Evolutionary conservation across 2,888 invertebrate species (phyloP).

Genomic region (Aleiodes alternator): DNA sequence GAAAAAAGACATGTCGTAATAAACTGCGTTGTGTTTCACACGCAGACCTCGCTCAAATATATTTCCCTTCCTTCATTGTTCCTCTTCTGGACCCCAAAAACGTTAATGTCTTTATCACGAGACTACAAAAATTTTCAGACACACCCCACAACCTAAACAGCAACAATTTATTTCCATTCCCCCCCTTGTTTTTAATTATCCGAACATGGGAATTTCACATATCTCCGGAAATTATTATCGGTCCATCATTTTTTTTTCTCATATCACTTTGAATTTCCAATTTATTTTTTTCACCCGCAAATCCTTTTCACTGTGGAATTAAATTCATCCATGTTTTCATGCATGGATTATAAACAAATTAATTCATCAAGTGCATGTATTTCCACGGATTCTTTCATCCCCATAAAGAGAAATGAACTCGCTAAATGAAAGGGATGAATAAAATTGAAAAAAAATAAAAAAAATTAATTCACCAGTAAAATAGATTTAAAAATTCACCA

Average conservation of each 20-base stretch:
- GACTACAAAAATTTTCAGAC: constrained; percentile 48
- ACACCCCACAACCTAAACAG: constrained; percentile 38
- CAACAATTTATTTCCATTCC: constrained; percentile 53
- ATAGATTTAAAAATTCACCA: too few species aligned
- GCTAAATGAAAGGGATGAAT: too few species aligned
- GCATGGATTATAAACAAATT: background rate
- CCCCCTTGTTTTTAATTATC: constrained; percentile 54
- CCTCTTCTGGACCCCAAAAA: constrained; percentile 46
- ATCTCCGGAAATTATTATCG: constrained; percentile 44
- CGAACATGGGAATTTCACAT: constrained; percentile 56
- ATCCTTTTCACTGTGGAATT: too few species aligned
- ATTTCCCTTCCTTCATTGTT: constrained; percentile 48
- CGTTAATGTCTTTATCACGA: constrained; percentile 70
- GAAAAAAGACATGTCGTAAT: constrained; percentile 3
- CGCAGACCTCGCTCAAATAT: constrained; percentile 52
- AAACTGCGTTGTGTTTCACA: constrained; percentile 63
- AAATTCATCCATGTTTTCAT: too few species aligned
- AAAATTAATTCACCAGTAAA: too few species aligned
- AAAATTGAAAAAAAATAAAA: too few species aligned
- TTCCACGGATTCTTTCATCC: too few species aligned
- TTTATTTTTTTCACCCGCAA: too few species aligned
- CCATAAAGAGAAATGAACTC: background rate
- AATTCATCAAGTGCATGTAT: background rate
- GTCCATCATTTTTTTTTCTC: constrained; percentile 5
- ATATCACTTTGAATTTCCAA: too few species aligned